phyloP scores from a whole-genome alignment of 1,140 invertebrate species.

The Drosophila simulans region DNA sequence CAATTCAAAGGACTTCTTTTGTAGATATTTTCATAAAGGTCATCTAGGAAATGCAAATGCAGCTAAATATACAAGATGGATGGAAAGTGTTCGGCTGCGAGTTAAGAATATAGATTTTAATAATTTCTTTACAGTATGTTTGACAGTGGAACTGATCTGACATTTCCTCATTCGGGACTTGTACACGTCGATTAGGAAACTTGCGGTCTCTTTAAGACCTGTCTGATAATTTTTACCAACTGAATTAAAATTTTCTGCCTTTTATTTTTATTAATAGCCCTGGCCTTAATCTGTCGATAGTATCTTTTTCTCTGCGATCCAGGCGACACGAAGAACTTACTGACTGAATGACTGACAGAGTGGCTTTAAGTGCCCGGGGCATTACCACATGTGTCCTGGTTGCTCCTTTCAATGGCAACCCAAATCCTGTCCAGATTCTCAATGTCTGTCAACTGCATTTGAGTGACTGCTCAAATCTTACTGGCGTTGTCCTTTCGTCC shows the following conservation, averaged over 20 bases:
- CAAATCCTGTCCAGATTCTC: conserved; percentile 10
- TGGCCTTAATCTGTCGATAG: not conserved
- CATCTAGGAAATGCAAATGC: no score
- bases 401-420: conserved; percentile 2
- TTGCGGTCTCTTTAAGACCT: no score
- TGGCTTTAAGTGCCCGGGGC: conserved; percentile 57
- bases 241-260: not conserved
- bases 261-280: not conserved
- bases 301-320: conserved; percentile 4
- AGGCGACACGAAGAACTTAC: conserved; percentile 1
- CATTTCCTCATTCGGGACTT: no score
- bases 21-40: no score
- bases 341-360: conserved; percentile 21
- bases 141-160: no score
- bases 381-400: conserved; percentile 10
- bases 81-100: no score
- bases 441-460: conserved; percentile 27
- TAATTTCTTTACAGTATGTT: no score
- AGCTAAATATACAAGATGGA: no score
- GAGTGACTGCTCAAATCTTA: conserved; percentile 74
- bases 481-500: conserved; percentile 41
- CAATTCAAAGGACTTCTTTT: no score
- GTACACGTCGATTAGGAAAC: no score
- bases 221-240: no score
- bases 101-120: no score